Evolutionary conservation across 2,797 vertebrate genomes (phyloP).

Genomic region (Erithacus rubecula): DNA sequence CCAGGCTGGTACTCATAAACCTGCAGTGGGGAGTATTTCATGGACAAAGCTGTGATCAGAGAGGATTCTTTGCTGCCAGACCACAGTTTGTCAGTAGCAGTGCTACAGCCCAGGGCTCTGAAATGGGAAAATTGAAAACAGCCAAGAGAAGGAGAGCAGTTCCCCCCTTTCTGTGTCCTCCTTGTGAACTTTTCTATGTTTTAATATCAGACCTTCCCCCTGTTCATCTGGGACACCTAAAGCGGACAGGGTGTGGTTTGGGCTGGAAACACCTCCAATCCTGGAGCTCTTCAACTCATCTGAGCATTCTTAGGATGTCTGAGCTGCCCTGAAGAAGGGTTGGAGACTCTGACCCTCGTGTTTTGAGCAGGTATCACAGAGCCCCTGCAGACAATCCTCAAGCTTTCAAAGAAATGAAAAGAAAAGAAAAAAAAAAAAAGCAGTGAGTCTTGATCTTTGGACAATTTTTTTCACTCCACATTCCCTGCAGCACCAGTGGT

Average conservation of each 20-base stretch:
- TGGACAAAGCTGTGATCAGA: background rate
- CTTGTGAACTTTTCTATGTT: background rate
- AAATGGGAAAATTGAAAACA: background rate
- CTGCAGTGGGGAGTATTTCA: too few species aligned
- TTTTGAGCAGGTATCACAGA: background rate
- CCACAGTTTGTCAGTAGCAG: background rate
- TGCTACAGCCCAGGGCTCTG: background rate
- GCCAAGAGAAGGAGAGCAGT: background rate
- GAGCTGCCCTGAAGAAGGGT: background rate
- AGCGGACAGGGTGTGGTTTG: background rate
- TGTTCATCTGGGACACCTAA: background rate
- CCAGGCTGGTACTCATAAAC: background rate
- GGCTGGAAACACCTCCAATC: background rate
- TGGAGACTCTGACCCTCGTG: fast-evolving
- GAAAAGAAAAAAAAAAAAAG: background rate
- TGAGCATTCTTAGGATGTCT: background rate
- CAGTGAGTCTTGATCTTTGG: background rate
- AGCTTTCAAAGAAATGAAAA: background rate
- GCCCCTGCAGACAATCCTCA: background rate
- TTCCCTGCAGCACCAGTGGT: background rate
- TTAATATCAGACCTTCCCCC: background rate
- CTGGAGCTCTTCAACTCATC: background rate
- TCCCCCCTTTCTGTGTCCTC: background rate
- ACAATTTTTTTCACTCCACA: background rate
- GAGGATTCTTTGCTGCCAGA: background rate